Evolutionary conservation across 2,797 vertebrate genomes (phyloP).

Genomic region (Coracias cyanogaster): DNA sequence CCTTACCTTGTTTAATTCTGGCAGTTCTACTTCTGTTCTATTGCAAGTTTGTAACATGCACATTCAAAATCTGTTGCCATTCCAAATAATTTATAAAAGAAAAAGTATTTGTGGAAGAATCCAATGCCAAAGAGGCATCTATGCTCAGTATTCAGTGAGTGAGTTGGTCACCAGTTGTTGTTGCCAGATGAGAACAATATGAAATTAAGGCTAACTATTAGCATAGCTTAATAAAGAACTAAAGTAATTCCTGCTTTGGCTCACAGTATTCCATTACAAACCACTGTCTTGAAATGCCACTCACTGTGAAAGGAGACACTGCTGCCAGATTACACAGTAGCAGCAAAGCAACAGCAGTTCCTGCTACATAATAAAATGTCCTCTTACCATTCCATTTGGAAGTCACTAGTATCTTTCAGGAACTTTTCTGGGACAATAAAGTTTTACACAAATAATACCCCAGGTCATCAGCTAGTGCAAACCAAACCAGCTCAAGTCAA

Average conservation of each 20-base stretch:
- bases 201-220: conserved; percentile 1
- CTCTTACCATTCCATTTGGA: background rate
- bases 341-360: background rate
- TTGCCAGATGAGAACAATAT: conserved; percentile 27
- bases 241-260: background rate
- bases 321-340: background rate
- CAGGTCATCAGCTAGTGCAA: background rate
- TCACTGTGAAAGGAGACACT: background rate
- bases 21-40: background rate
- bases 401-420: background rate
- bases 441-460: background rate
- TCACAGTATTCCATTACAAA: background rate
- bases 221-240: background rate
- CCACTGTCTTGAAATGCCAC: background rate
- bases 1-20: background rate
- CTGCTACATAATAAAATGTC: background rate
- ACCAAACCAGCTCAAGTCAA: background rate
- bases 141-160: background rate
- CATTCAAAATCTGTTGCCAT: background rate
- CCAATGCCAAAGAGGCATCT: background rate
- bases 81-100: background rate
- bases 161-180: background rate
- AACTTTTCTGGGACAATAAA: background rate
- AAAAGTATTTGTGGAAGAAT: background rate
- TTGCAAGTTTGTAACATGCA: background rate